Conservation (phyloP, 1,140 invertebrate species). For the Pararge aegeria region DNA sequence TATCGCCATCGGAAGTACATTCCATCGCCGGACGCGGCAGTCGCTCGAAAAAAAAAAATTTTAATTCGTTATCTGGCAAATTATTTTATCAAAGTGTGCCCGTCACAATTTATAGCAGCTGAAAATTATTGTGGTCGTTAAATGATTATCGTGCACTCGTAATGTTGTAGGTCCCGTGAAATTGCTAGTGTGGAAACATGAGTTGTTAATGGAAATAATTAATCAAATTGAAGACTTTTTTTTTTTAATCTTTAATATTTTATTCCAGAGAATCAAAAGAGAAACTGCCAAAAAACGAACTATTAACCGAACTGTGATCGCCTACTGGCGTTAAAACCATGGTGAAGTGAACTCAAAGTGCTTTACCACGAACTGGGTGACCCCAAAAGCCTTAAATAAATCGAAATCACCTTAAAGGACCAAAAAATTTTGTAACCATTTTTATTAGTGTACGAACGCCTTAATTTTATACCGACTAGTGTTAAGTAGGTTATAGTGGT, state of each 20-base stretch:
- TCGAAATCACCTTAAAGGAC: conserved; percentile 68
- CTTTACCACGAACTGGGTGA: conserved; percentile 60
- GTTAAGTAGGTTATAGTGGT: conserved; percentile 39
- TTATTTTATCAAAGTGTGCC: conserved; percentile 17
- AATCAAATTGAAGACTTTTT: not conserved
- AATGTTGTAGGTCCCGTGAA: not conserved
- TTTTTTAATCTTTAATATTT: not conserved
- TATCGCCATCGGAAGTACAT: conserved; percentile 28
- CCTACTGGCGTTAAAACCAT: conserved; percentile 67
- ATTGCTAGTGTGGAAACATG: conserved; percentile 8
- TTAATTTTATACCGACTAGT: conserved; percentile 65
- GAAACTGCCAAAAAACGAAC: conserved; percentile 22
- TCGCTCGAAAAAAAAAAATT: conserved; percentile 22
- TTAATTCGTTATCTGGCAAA: conserved; percentile 24
- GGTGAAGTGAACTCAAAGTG: conserved; percentile 54
- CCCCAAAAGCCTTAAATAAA: conserved; percentile 55
- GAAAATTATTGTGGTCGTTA: conserved; percentile 2
- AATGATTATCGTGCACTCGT: not conserved
- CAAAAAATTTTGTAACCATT: conserved; percentile 69
- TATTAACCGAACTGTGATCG: conserved; percentile 58
- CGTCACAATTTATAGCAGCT: conserved; percentile 8
- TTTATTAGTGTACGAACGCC: conserved; percentile 60
- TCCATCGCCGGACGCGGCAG: conserved; percentile 25
- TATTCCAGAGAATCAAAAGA: conserved; percentile 24
- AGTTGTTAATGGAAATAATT: conserved; percentile 1